Base-by-base conservation (phyloP, 2,888 invertebrate genomes). In the Macropis europaea region DNA sequence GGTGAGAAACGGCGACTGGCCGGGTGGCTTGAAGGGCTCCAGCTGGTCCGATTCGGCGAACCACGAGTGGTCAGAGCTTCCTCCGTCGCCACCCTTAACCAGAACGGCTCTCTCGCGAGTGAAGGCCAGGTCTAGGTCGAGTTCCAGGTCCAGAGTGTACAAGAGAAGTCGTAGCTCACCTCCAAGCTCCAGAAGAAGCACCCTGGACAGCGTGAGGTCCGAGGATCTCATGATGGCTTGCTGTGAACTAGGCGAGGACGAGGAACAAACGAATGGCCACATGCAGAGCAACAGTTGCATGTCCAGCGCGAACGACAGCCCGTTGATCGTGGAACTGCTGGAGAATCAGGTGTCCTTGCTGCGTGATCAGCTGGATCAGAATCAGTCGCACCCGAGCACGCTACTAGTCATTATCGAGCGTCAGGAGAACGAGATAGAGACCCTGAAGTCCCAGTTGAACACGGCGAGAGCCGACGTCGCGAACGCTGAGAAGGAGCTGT, bases 401-500 rank as follows among this genome's bases (percentile, higher is more conserved):
- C 81, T 90, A 79, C 87, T 90, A 82, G 90, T 89, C 79, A 90
- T 89, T 77, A 82, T 94, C 82, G 93, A 94, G 86, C 93, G 93
- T 85, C 94, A 94, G 86, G 92, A 93, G 42, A 92, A 92, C 68
- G 94, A 95, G 89, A 93, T 94, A 76, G 93, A 93, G 78, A 94
- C 94, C 78, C 90, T 96, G 43, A 94, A 95, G 81, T 93, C 93
- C 72, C 94, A 95, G 84, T 89, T 95, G 15, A 93, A 92, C 77
- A 90, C 92, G 40, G 93, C 94, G 9, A 89, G 93, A 4, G 92
- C 91, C 59, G 94, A 95, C 71, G 92, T 94, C 7, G 92, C 92
- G 56, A 92, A 92, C 38, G 93, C 95, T 1, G 95, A 95, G 90
- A 93, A 94, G 72, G 95, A 96, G 86, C 92, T 96, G 72, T 92